Evolutionary conservation across 2,113 vertebrate species (phyloP), one percentile per base, ranked within the genome.

Genomic region (Urocitellus parryii): DNA sequence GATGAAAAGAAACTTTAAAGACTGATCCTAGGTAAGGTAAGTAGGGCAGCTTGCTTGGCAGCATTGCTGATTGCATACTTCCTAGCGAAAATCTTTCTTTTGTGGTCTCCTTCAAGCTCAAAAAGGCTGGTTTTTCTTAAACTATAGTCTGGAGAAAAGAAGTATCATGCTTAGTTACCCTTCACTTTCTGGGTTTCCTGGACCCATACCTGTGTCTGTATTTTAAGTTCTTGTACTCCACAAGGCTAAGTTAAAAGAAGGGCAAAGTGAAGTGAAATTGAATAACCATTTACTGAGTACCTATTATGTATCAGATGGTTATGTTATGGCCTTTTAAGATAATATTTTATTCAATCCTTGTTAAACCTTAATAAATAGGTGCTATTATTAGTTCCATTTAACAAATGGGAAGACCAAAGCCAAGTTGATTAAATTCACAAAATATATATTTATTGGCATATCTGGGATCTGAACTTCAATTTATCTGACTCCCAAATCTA

Each of bases 61-160:
- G 45, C 39, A 37, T 22, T 37, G 4, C 34, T 83, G 63, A 65
- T 79, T 65, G 58, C 24, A n/a, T 72, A 6, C 17, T 63, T 93
- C 45, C 65, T 63, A 80, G 37, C 10, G 84, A 67, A 79, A 7
- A 42, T 56, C 67, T 80, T 65, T 13, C n/a, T 88, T 86, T 80
- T 80, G 80, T 92, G 7, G 34, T 87, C 4, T 72, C 85, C 25
- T 76, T 3, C 16, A 53, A 74, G 42, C n/a, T 96, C 37, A 51
- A n/a, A 94, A 94, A 90, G 13, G 0, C 29, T 94, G 68, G 7
- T 90, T 96, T 90, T 25, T 72, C 42, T 90, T 87, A 81, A 88
- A 3, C 10, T 87, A 24, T 25, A 42, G 37, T 83, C n/a, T 92
- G n/a, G 34, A 90, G 73, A 91, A 78, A 73, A 78, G 2, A 51